These are phyloP conservation scores for Corydoras maculifer DNA, from an alignment of 2,113 vertebrate genomes.

Conservation along the genomic window DNA sequence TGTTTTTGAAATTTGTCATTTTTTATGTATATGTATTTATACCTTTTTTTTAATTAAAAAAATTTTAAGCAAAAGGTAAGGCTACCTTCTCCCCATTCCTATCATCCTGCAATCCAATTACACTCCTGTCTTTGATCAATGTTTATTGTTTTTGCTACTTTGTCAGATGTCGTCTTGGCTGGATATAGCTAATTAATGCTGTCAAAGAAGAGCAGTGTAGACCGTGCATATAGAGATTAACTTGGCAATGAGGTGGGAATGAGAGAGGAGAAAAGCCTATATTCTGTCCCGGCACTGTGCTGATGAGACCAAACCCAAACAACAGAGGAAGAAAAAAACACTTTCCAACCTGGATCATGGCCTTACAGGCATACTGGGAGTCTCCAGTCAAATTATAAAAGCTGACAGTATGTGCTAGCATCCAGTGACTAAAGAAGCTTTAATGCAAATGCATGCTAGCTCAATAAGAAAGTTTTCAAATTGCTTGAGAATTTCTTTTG, in stretches of 20 bases:
- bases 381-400: slow-evolving; percentile 69
- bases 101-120: slow-evolving; percentile 31
- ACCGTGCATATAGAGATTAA: slow-evolving; percentile 59
- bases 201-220: slow-evolving; percentile 59
- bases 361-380: slow-evolving; percentile 70
- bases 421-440: slow-evolving; percentile 59
- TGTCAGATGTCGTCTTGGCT: slow-evolving; percentile 71
- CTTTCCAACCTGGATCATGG: slow-evolving; percentile 62
- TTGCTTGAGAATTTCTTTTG: background rate
- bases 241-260: slow-evolving; percentile 58
- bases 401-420: slow-evolving; percentile 58
- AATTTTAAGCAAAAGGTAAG: too few relatives aligned
- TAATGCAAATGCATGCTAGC: slow-evolving; percentile 56
- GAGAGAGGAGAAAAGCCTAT: slow-evolving; percentile 25
- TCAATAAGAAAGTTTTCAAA: slow-evolving; percentile 50
- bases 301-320: slow-evolving; percentile 19
- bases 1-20: too few relatives aligned
- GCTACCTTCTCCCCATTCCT: slow-evolving; percentile 3
- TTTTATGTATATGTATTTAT: too few relatives aligned
- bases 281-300: slow-evolving; percentile 8
- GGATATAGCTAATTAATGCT: slow-evolving; percentile 72
- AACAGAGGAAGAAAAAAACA: slow-evolving; percentile 25
- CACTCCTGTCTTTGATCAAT: slow-evolving; percentile 55
- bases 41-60: too few relatives aligned
- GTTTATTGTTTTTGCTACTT: slow-evolving; percentile 74